Conservation (phyloP, 2,797 vertebrate species). For the Rhadinocentrus ornatus region DNA sequence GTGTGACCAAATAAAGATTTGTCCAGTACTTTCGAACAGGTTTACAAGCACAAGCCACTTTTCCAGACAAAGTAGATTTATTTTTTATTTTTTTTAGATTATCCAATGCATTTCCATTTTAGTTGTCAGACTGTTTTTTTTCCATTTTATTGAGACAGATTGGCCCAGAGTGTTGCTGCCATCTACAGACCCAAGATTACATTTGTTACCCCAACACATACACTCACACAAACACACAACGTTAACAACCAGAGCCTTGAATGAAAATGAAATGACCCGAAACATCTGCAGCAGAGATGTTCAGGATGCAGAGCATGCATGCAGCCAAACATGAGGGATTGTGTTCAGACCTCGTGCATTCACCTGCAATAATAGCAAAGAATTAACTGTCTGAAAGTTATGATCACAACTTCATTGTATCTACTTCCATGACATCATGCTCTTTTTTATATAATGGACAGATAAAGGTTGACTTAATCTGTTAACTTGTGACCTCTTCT, state of each 20-base stretch:
- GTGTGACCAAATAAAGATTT: conserved; percentile 8
- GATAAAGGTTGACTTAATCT: neutral
- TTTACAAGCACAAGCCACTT: conserved; percentile 9
- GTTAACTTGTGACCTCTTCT: conserved; percentile 5
- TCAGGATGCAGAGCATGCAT: conserved; percentile 22
- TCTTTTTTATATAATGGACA: neutral
- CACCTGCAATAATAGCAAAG: conserved; percentile 25
- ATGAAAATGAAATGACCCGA: conserved; percentile 47
- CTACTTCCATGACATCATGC: neutral
- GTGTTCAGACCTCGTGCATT: conserved; percentile 13
- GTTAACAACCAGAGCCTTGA: conserved; percentile 47
- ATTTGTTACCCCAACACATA: conserved; percentile 28
- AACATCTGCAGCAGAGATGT: conserved; percentile 29
- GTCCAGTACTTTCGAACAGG: conserved; percentile 1
- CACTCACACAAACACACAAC: conserved; percentile 1
- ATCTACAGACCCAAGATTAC: conserved; percentile 68
- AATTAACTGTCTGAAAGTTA: conserved; percentile 19
- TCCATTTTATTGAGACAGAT: conserved; percentile 62
- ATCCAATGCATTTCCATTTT: conserved; percentile 67
- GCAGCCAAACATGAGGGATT: conserved; percentile 23
- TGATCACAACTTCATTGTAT: neutral
- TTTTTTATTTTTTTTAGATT: conserved; percentile 36
- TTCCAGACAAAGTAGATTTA: conserved; percentile 18
- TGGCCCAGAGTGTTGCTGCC: conserved; percentile 70
- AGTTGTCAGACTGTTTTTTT: conserved; percentile 34